phyloP scores from a whole-genome alignment of 2,113 vertebrate genomes.

The Ptyas mucosa region DNA sequence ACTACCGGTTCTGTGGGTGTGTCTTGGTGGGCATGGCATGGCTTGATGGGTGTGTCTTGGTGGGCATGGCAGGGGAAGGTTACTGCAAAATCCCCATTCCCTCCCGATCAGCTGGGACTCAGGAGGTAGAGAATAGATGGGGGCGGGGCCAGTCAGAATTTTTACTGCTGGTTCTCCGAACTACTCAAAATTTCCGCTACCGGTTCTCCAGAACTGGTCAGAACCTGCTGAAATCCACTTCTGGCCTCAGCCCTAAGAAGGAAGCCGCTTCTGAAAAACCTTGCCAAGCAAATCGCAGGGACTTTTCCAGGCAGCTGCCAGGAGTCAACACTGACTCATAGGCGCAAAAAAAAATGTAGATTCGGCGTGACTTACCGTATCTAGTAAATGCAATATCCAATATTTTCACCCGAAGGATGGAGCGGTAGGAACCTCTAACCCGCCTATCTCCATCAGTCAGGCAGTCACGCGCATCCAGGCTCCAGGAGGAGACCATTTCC shows the following conservation, averaged over 20 bases:
- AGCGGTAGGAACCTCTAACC: slow-evolving; percentile 56
- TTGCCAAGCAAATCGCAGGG: neutral
- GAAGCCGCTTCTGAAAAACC: neutral
- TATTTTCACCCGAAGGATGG: slow-evolving; percentile 41
- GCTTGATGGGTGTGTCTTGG: too few relatives aligned
- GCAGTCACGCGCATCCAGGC: slow-evolving; percentile 71
- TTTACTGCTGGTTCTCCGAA: too few relatives aligned
- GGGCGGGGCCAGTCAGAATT: too few relatives aligned
- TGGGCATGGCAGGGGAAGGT: too few relatives aligned
- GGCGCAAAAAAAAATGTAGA: neutral
- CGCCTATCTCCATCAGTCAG: slow-evolving; percentile 65
- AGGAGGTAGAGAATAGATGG: too few relatives aligned
- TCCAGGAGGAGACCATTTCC: slow-evolving; percentile 84
- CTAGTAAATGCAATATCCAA: neutral
- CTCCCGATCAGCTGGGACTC: too few relatives aligned
- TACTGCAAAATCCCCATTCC: too few relatives aligned
- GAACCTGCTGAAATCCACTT: too few relatives aligned
- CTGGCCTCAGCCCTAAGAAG: neutral
- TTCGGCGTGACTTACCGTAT: neutral
- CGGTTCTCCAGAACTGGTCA: too few relatives aligned
- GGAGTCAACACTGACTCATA: neutral
- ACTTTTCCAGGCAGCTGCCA: neutral
- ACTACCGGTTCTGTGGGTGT: too few relatives aligned
- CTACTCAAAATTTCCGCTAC: too few relatives aligned
- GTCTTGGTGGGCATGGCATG: too few relatives aligned